Percentiles rank a stretch among this genome's conserved stretches.
These are phyloP conservation scores for Hypomecis atomaria DNA, from an alignment of 2,888 invertebrate genomes.

Conservation along the genomic window DNA sequence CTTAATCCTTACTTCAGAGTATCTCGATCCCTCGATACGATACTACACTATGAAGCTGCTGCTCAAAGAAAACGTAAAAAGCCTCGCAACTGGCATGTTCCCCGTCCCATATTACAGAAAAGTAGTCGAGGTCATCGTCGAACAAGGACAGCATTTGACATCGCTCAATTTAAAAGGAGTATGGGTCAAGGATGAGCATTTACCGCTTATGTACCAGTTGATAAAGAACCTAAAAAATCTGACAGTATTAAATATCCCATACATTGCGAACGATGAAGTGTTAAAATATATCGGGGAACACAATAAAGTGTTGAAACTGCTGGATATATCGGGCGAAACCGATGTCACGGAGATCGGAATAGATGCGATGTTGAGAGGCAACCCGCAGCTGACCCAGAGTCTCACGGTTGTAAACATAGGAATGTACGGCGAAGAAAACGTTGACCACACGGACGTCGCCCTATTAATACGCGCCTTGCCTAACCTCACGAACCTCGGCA, in stretches of 20 bases:
- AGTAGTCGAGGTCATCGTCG: slow-evolving; percentile 86
- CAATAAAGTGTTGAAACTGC: slow-evolving; percentile 83
- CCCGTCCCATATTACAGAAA: slow-evolving; percentile 89
- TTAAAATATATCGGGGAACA: slow-evolving; percentile 84
- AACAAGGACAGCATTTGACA: slow-evolving; percentile 86
- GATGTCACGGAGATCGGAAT: slow-evolving; percentile 88
- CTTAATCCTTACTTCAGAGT: slow-evolving; percentile 86
- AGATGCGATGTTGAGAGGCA: slow-evolving; percentile 81
- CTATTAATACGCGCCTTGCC: slow-evolving; percentile 86
- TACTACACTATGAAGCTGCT: slow-evolving; percentile 87
- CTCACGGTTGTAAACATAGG: slow-evolving; percentile 88
- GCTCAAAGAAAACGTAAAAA: slow-evolving; percentile 87
- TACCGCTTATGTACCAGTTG: slow-evolving; percentile 85
- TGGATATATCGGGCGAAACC: slow-evolving; percentile 89
- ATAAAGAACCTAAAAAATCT: slow-evolving; percentile 85
- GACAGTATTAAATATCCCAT: slow-evolving; percentile 87
- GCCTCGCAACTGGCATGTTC: slow-evolving; percentile 87
- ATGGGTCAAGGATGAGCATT: slow-evolving; percentile 89
- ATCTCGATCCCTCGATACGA: slow-evolving; percentile 87
- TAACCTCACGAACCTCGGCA: slow-evolving; percentile 86
- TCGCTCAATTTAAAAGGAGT: slow-evolving; percentile 89
- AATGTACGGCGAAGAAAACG: slow-evolving; percentile 88
- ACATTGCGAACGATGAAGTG: slow-evolving; percentile 88
- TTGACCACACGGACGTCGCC: slow-evolving; percentile 87
- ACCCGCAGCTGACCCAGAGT: slow-evolving; percentile 80